A percentile compares a stretch with the other conserved stretches of the same genome.
phyloP scores from a whole-genome alignment of 2,888 invertebrate species.

The Ophonus ardosiacus region DNA sequence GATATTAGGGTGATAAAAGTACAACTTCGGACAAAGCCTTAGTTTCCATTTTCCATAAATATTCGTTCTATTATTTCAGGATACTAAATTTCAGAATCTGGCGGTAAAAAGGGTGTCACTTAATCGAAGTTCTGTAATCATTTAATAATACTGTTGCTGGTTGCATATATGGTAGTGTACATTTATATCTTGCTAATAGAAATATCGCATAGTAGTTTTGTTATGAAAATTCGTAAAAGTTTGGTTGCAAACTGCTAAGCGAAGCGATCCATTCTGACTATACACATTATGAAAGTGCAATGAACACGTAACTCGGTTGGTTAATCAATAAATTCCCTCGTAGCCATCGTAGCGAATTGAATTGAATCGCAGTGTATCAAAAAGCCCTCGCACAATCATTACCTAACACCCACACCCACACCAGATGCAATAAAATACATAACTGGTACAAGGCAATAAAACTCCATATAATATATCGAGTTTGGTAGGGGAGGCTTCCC shows the following conservation, averaged over 20 bases:
- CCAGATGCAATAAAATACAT: conserved; percentile 61
- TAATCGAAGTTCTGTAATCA: too few species aligned
- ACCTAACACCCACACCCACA: conserved; percentile 52
- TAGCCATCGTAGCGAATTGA: conserved; percentile 50
- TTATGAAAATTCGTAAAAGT: not conserved
- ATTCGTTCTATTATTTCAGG: too few species aligned
- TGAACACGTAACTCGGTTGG: conserved; percentile 32
- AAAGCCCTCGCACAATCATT: conserved; percentile 59
- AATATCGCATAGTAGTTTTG: not conserved
- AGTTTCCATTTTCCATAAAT: too few species aligned
- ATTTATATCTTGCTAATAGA: too few species aligned
- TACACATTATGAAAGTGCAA: conserved; percentile 15
- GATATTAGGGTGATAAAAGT: too few species aligned
- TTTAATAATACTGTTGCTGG: too few species aligned
- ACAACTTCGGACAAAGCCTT: too few species aligned
- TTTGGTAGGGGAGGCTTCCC: conserved; percentile 66
- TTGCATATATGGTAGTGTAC: too few species aligned
- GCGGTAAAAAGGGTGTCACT: too few species aligned
- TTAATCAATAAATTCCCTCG: conserved; percentile 45
- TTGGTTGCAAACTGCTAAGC: not conserved
- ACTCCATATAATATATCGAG: conserved; percentile 76
- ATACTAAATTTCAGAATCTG: too few species aligned
- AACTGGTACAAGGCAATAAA: conserved; percentile 74
- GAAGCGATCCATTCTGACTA: not conserved
- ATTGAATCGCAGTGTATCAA: conserved; percentile 45